Conservation (phyloP, 2,113 vertebrate genomes). For the Melanocharis versteri region DNA sequence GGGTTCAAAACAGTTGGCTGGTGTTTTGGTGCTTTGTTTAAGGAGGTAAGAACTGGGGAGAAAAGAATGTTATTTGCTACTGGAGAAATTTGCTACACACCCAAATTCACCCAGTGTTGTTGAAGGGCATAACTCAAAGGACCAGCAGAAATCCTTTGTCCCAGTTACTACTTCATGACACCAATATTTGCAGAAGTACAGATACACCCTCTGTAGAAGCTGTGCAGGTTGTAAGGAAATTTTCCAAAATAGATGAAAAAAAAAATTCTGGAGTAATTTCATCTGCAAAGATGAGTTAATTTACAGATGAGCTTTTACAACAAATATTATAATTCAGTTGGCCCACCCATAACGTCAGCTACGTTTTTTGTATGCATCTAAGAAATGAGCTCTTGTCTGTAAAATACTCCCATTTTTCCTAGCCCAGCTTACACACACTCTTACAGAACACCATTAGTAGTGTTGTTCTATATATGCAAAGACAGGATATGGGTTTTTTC, state of each 20-base stretch:
- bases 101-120: background rate
- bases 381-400: background rate
- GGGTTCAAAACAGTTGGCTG: background rate
- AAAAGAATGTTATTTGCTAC: background rate
- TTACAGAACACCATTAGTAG: constrained; percentile 76
- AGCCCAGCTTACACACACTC: constrained; percentile 57
- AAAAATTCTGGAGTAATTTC: background rate
- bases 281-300: background rate
- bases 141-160: background rate
- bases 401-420: background rate
- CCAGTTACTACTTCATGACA: background rate
- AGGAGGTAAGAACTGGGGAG: background rate
- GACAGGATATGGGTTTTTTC: constrained; percentile 85
- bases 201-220: background rate
- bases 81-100: background rate
- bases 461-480: constrained; percentile 67
- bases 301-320: background rate
- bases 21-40: background rate
- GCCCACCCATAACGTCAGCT: accelerated
- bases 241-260: background rate
- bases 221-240: background rate
- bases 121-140: background rate
- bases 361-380: background rate
- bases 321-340: background rate
- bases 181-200: background rate